Evolutionary conservation across 2,888 invertebrate genomes (phyloP).

Genomic region (Acholoe squamosa): DNA sequence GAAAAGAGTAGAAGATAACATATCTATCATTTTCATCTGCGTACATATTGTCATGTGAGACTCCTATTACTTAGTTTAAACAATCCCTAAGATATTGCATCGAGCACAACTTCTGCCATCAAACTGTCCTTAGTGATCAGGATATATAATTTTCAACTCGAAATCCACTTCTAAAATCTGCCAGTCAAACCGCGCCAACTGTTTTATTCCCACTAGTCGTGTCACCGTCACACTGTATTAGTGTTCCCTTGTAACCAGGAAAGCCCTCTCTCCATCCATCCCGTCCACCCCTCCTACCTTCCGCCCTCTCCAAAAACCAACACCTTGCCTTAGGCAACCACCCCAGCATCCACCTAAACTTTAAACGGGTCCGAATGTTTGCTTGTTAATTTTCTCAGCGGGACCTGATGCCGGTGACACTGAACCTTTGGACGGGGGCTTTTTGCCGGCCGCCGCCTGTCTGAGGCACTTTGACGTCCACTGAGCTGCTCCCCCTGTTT

Average conservation of each 20-base stretch:
- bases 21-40: too few species aligned
- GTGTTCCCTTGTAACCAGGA: neutral
- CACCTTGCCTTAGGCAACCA: neutral
- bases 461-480: slow-evolving; percentile 8
- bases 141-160: too few species aligned
- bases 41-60: too few species aligned
- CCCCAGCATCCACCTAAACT: neutral
- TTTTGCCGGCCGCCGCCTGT: slow-evolving; percentile 30
- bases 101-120: too few species aligned
- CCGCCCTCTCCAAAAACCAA: neutral
- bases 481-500: neutral
- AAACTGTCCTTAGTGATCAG: too few species aligned
- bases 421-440: slow-evolving; percentile 20
- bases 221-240: neutral
- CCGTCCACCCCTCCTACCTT: neutral
- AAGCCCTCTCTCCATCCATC: neutral
- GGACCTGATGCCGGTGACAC: slow-evolving; percentile 57
- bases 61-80: too few species aligned
- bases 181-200: too few species aligned
- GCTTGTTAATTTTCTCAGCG: slow-evolving; percentile 61
- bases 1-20: too few species aligned
- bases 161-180: too few species aligned
- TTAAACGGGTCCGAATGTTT: slow-evolving; percentile 48
- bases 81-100: too few species aligned
- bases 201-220: neutral